Conservation (phyloP, 2,113 vertebrate genomes). For the Lycaon pictus region DNA sequence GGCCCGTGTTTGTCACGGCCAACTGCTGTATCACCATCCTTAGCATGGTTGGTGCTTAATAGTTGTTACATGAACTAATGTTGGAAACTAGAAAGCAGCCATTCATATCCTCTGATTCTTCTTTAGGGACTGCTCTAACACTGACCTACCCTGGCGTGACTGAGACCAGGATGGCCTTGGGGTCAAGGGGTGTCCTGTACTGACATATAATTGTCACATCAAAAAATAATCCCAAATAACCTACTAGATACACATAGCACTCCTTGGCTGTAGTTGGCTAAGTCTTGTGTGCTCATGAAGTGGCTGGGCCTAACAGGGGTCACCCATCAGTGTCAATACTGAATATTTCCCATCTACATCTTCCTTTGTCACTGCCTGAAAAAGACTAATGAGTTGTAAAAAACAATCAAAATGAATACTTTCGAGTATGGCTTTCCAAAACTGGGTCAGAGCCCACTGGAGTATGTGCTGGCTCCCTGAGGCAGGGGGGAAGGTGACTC, state of each 20-base stretch:
- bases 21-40: too few relatives aligned
- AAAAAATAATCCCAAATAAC: background rate
- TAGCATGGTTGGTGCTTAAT: background rate
- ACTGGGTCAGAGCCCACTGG: background rate
- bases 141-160: background rate
- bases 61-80: background rate
- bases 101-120: background rate
- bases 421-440: background rate
- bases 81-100: background rate
- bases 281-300: background rate
- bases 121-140: background rate
- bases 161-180: background rate
- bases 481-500: background rate
- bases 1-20: background rate
- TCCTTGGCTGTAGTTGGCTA: background rate
- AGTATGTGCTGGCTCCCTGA: background rate
- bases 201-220: background rate
- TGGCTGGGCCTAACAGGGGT: background rate
- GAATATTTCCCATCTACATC: background rate
- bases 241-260: background rate
- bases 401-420: constrained; percentile 18
- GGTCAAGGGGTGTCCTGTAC: background rate
- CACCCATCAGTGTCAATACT: background rate
- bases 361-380: background rate
- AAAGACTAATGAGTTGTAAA: constrained; percentile 10